phyloP scores from a whole-genome alignment of 2,888 invertebrate species.

The Tridacna crocea region DNA sequence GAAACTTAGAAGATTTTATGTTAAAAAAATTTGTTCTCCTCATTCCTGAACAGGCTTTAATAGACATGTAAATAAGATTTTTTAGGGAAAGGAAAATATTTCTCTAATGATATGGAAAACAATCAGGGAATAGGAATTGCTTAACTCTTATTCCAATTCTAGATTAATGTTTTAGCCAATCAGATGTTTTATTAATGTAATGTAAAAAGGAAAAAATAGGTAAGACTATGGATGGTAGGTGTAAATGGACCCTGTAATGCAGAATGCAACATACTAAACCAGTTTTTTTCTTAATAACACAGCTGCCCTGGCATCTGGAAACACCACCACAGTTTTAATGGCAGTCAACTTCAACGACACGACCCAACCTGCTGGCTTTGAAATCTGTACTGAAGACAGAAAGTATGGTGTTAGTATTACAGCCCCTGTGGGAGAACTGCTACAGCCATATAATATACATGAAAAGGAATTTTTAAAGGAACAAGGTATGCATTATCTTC shows the following conservation, averaged over 20 bases:
- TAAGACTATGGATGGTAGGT: not conserved
- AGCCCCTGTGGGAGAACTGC: conserved; percentile 94
- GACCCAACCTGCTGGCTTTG: conserved; percentile 93
- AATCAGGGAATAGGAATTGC: too few species aligned
- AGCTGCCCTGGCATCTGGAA: conserved; percentile 87
- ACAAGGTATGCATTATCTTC: conserved; percentile 72
- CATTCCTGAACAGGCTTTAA: too few species aligned
- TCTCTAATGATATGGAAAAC: too few species aligned
- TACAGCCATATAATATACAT: conserved; percentile 91
- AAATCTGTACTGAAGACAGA: conserved; percentile 86
- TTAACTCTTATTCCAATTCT: too few species aligned
- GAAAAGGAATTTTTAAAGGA: conserved; percentile 87
- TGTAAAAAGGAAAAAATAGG: not conserved
- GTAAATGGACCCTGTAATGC: too few species aligned
- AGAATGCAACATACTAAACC: too few species aligned
- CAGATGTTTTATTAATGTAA: too few species aligned
- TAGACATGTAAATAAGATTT: too few species aligned
- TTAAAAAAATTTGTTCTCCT: too few species aligned
- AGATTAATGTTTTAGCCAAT: too few species aligned
- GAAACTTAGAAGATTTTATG: too few species aligned
- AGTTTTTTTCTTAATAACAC: conserved; percentile 13
- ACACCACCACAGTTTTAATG: conserved; percentile 88
- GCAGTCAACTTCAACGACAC: conserved; percentile 97
- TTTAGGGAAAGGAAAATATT: too few species aligned
- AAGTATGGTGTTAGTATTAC: conserved; percentile 86